Percentiles rank a stretch among this genome's conserved stretches.
Conservation (phyloP, 2,113 vertebrate species). For the Neodontobutis hainanensis region DNA sequence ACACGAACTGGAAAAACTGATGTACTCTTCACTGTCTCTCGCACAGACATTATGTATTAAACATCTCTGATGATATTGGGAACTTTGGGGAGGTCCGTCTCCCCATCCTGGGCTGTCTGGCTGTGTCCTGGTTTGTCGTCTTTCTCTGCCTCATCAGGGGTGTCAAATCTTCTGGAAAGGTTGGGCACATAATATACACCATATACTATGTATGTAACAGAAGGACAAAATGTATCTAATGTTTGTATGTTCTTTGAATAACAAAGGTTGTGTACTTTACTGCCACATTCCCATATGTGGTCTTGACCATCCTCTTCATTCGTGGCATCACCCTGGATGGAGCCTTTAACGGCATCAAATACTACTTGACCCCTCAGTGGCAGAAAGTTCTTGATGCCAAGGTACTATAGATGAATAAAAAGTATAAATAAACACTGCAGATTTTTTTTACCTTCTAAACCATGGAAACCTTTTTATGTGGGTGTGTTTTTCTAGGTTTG, state of each 20-base stretch:
- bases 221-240: not conserved
- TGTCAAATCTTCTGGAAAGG: conserved; percentile 98
- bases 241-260: conserved; percentile 20
- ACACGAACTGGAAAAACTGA: not conserved
- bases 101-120: conserved; percentile 92
- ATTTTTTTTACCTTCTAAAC: not conserved
- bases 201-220: not conserved
- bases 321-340: conserved; percentile 95
- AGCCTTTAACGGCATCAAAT: conserved; percentile 90
- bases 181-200: conserved; percentile 54
- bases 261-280: conserved; percentile 97
- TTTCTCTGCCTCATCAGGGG: conserved; percentile 98
- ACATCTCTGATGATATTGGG: conserved; percentile 92
- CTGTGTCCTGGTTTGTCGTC: conserved; percentile 93
- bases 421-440: not conserved
- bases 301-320: conserved; percentile 96
- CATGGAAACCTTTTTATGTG: not conserved
- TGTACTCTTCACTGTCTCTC: not conserved
- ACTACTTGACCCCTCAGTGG: conserved; percentile 98
- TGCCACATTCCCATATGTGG: conserved; percentile 95
- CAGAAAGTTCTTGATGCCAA: conserved; percentile 96
- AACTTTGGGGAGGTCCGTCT: conserved; percentile 92
- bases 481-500: conserved; percentile 83
- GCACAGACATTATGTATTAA: conserved; percentile 89
- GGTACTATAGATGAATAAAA: conserved; percentile 70